Base-by-base conservation (phyloP, 1,140 invertebrate genomes). In the Tetramorium simillimum region DNA sequence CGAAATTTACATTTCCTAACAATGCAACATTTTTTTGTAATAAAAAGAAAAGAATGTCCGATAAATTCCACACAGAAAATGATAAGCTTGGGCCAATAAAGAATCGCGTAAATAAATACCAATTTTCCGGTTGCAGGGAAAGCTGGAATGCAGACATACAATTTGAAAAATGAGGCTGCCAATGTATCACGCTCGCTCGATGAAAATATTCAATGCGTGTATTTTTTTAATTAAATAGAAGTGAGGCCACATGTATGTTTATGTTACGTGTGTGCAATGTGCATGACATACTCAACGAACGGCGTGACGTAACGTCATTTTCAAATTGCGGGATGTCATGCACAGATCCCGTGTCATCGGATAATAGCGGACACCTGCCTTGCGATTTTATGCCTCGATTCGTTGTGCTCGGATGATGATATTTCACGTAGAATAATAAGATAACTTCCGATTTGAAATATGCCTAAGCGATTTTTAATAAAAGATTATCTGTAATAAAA, bases 271-370 rank as follows among this genome's bases (percentile, higher is more conserved):
- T 84, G 80, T 84, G 69, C 43, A 21, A 24, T 84, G 80, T 84
- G 69, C 56, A 21, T 84, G 80, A 84, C 69, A 60, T 46, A 75
- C 33, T 73, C 53, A 28, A 73, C 80, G 69, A 84, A 75, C 62
- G 53, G 53, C 40, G 56, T 33, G 80, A 53, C n/a, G 49, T 46
- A 75, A 84, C 43, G 80, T 84, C 80, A 84, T 84, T 84, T 75
- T 84, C 80, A 84, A 84, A 84, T 84, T 72, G 80, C 69, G 40
- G 18, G 28, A 84, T 43, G 80, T 84, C 80, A 75, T 84, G 53
- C 56, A 84, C 80, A 84, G 40, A 60, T 72, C 40, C 46, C 80
- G 62, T 75, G 80, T 84, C 62, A 84, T 84, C 53, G 80, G 80
- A 84, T 84, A 84, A 84, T 84, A 75, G 56, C 40, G 69, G 53